Conservation (phyloP, 2,113 vertebrate species). For the Daboia siamensis region DNA sequence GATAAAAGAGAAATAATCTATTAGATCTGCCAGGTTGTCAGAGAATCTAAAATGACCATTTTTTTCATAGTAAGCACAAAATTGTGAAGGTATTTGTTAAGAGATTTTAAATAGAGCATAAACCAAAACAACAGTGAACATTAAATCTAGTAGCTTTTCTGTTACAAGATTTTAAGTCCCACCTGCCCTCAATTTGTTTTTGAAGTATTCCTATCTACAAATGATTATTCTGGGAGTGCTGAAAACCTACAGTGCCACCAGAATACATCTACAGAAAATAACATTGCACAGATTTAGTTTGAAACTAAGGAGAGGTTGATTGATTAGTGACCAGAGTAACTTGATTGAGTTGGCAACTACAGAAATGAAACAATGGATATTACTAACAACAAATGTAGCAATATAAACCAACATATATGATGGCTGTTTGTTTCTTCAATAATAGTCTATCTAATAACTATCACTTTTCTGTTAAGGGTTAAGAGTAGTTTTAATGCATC, state of each 20-base stretch:
- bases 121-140: not conserved
- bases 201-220: not conserved
- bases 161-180: not conserved
- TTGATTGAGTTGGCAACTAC: not conserved
- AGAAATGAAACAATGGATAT: not conserved
- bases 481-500: no score
- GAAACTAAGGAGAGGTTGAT: not conserved
- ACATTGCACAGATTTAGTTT: not conserved
- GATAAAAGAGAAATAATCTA: constrained; percentile 25
- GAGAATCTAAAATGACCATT: constrained; percentile 23
- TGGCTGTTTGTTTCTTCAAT: not conserved
- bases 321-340: not conserved
- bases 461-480: no score
- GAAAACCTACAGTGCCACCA: constrained; percentile 10
- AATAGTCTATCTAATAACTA: not conserved
- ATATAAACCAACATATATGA: no score
- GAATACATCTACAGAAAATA: constrained; percentile 28
- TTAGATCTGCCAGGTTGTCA: constrained; percentile 9
- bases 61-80: constrained; percentile 13
- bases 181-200: not conserved
- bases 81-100: constrained; percentile 6
- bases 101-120: constrained; percentile 5
- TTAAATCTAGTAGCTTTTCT: constrained; percentile 6
- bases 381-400: no score
- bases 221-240: constrained; percentile 2